These are phyloP conservation scores for Noctuana brunneofusca DNA, from an alignment of 2,888 invertebrate species.

Conservation along the genomic window DNA sequence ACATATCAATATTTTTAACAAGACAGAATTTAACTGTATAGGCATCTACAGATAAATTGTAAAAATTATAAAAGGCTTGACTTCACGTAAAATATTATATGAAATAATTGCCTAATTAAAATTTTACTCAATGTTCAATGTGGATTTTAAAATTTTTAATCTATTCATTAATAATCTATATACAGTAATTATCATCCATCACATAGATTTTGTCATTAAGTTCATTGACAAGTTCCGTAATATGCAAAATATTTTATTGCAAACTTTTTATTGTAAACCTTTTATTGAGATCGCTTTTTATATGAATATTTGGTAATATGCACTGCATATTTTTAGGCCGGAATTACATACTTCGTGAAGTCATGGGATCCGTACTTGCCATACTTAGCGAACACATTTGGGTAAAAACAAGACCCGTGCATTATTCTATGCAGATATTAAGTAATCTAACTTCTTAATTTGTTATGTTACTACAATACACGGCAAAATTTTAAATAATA, in stretches of 20 bases:
- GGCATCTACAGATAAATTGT: neutral
- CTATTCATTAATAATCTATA: conserved; percentile 26
- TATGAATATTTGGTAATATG: conserved; percentile 18
- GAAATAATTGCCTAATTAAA: conserved; percentile 11
- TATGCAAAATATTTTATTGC: conserved; percentile 21
- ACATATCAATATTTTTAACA: conserved; percentile 15
- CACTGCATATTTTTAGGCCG: conserved; percentile 34
- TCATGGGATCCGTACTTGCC: conserved; percentile 30
- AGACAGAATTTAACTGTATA: neutral
- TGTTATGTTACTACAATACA: neutral
- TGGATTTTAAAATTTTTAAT: conserved; percentile 17
- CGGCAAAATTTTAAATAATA: neutral
- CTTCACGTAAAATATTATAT: conserved; percentile 8
- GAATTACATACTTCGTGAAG: conserved; percentile 36
- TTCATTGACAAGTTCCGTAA: conserved; percentile 9
- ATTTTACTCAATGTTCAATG: conserved; percentile 20
- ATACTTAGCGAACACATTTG: conserved; percentile 4
- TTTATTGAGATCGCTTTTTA: conserved; percentile 22
- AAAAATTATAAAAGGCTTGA: conserved; percentile 9
- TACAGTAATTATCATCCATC: conserved; percentile 33
- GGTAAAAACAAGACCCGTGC: conserved; percentile 4
- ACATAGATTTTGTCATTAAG: conserved; percentile 30
- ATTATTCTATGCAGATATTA: conserved; percentile 12
- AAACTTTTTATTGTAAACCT: conserved; percentile 19
- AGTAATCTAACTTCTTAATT: neutral